phyloP scores from a whole-genome alignment of 2,113 vertebrate genomes.

The Clarias batrachus region DNA sequence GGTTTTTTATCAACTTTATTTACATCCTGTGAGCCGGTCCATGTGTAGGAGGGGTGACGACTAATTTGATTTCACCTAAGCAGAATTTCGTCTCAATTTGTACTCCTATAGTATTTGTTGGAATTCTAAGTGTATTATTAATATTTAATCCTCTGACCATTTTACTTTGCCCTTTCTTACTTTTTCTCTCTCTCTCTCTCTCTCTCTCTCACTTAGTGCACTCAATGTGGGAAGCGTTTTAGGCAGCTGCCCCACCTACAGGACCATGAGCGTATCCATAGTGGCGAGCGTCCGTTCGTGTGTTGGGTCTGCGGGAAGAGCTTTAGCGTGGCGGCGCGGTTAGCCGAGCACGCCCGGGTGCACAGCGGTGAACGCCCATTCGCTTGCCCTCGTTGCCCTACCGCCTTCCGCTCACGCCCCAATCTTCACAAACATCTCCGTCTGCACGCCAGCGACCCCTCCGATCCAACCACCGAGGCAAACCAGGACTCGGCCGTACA shows the following conservation, averaged over 20 bases:
- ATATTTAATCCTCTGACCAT: background rate
- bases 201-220: slow-evolving; percentile 60
- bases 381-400: slow-evolving; percentile 67
- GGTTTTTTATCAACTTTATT: background rate
- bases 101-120: background rate
- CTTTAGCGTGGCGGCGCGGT: slow-evolving; percentile 75
- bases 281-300: slow-evolving; percentile 73
- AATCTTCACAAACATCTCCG: slow-evolving; percentile 78
- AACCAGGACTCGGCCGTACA: slow-evolving; percentile 63
- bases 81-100: background rate
- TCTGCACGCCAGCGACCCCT: slow-evolving; percentile 62
- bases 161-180: background rate
- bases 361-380: slow-evolving; percentile 79
- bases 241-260: slow-evolving; percentile 78
- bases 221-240: slow-evolving; percentile 74
- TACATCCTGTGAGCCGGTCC: background rate
- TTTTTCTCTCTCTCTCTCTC: background rate
- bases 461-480: slow-evolving; percentile 14
- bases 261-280: slow-evolving; percentile 79
- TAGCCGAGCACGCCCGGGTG: slow-evolving; percentile 76
- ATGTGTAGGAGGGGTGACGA: background rate
- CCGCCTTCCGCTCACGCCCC: slow-evolving; percentile 76
- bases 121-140: too few relatives aligned
- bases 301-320: slow-evolving; percentile 79
- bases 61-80: background rate